Evolutionary conservation across 2,797 vertebrate genomes (phyloP).

Genomic region (Mormyrops attenuatus): DNA sequence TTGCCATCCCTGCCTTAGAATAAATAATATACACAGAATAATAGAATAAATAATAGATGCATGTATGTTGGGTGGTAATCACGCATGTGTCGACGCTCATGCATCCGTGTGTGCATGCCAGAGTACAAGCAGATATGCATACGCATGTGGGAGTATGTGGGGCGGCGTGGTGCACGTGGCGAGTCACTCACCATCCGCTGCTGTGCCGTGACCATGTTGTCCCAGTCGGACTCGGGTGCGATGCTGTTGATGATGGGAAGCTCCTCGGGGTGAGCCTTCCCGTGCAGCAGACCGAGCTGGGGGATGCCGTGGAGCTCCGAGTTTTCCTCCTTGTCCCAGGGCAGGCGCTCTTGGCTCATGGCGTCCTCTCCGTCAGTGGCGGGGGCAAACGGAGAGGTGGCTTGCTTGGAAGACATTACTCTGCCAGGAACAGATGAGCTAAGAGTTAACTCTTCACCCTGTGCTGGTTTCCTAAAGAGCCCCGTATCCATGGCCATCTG

Average conservation of each 20-base stretch:
- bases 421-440: conserved; percentile 52
- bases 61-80: not conserved
- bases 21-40: not conserved
- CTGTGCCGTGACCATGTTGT: conserved; percentile 68
- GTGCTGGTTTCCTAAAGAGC: not conserved
- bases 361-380: conserved; percentile 76
- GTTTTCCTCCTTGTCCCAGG: conserved; percentile 72
- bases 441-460: not conserved
- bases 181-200: conserved; percentile 73
- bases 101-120: conserved; percentile 7
- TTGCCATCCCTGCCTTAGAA: not conserved
- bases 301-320: conserved; percentile 59
- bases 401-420: conserved; percentile 95
- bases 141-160: not conserved
- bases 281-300: conserved; percentile 71
- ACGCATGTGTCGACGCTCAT: conserved; percentile 15
- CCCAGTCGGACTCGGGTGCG: conserved; percentile 78
- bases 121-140: not conserved
- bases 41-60: not conserved
- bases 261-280: conserved; percentile 74
- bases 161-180: not conserved
- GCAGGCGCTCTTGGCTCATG: conserved; percentile 68
- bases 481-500: not conserved
- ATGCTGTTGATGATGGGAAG: conserved; percentile 70
- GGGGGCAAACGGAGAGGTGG: conserved; percentile 81